Percentiles rank a stretch among this genome's conserved stretches.
Evolutionary conservation across 2,888 invertebrate species (phyloP).

Genomic region (Melieria omissa): DNA sequence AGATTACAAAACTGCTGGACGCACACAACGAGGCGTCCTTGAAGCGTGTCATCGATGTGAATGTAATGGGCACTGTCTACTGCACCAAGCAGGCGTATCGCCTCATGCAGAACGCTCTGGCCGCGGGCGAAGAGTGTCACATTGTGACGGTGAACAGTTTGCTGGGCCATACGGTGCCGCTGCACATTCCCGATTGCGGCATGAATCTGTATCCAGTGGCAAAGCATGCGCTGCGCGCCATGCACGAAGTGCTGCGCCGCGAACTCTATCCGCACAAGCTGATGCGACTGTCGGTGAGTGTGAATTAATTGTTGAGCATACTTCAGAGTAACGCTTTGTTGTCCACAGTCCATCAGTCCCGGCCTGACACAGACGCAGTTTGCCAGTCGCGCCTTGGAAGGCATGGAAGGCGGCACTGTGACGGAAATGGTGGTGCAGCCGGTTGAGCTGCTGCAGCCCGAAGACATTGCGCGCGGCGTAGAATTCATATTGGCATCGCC

Average conservation of each 20-base stretch:
- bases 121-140: conserved; percentile 62
- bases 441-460: conserved; percentile 48
- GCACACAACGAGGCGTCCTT: conserved; percentile 52
- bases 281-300: conserved; percentile 56
- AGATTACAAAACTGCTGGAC: conserved; percentile 50
- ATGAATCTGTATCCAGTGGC: conserved; percentile 59
- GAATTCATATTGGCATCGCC: conserved; percentile 54
- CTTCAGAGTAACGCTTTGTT: neutral
- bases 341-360: conserved; percentile 55
- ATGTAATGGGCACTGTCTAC: conserved; percentile 66
- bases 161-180: conserved; percentile 67
- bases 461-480: conserved; percentile 56
- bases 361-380: conserved; percentile 57
- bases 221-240: conserved; percentile 57
- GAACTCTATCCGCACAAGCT: conserved; percentile 54
- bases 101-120: conserved; percentile 65
- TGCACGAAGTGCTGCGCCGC: conserved; percentile 55
- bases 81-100: conserved; percentile 67
- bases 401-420: conserved; percentile 3
- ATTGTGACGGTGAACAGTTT: conserved; percentile 68
- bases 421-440: conserved; percentile 5
- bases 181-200: conserved; percentile 51
- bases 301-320: too few relatives aligned
- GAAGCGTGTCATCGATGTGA: conserved; percentile 65
- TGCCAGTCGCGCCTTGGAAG: conserved; percentile 31